Evolutionary conservation across 2,113 vertebrate species (phyloP).

Genomic region (Amphiprion ocellaris): DNA sequence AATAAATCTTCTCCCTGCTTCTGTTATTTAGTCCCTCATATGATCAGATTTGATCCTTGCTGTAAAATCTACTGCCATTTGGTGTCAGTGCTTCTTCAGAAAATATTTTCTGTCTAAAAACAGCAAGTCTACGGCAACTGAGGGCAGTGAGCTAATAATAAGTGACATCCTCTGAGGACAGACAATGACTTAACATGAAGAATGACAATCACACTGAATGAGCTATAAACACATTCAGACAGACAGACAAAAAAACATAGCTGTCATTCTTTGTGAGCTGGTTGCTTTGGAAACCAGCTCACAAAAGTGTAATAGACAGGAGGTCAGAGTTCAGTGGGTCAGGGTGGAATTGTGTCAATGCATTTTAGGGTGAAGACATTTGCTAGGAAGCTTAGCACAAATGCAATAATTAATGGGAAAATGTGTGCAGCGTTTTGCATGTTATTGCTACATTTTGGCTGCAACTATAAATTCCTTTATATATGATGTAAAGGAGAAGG

Average conservation of each 20-base stretch:
- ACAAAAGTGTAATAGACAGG: constrained; percentile 46
- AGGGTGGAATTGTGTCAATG: constrained; percentile 4
- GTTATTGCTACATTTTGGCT: no score
- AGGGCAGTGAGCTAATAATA: constrained; percentile 34
- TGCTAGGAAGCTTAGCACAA: background rate
- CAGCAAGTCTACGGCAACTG: background rate
- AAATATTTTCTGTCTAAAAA: background rate
- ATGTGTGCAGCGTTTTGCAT: no score
- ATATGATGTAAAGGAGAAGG: no score
- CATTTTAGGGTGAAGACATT: background rate
- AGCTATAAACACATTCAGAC: constrained; percentile 57
- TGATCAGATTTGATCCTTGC: no score
- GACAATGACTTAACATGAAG: constrained; percentile 38
- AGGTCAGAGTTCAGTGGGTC: constrained; percentile 71
- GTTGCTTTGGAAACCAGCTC: constrained; percentile 61
- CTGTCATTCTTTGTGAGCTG: constrained; percentile 54
- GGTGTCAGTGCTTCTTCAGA: background rate
- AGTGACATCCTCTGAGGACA: constrained; percentile 39
- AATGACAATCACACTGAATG: constrained; percentile 31
- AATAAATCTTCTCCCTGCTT: no score
- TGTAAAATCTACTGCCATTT: no score
- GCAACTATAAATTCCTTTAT: no score
- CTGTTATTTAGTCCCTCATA: no score
- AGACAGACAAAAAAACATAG: constrained; percentile 46
- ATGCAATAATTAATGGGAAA: background rate